phyloP scores from a whole-genome alignment of 2,888 invertebrate species.

The Tholera decimalis region DNA sequence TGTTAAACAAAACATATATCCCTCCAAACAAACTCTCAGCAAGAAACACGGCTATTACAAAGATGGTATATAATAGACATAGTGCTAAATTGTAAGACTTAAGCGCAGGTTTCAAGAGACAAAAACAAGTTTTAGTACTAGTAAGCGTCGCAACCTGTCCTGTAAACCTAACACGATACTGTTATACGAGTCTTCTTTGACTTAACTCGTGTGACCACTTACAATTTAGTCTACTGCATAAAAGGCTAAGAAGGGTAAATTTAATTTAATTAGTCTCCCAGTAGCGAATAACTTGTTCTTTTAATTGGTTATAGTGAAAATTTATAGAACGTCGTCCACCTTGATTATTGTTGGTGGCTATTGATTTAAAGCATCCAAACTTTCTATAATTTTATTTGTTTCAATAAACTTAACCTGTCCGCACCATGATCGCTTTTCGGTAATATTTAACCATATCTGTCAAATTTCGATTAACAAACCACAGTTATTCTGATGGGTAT shows the following conservation, averaged over 20 bases:
- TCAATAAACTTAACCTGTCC: neutral
- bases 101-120: conserved; percentile 30
- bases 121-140: conserved; percentile 53
- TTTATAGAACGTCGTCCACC: neutral
- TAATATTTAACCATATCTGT: conserved; percentile 21
- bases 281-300: conserved; percentile 16
- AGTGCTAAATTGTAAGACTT: conserved; percentile 46
- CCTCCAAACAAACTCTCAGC: neutral
- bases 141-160: conserved; percentile 48
- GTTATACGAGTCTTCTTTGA: conserved; percentile 54
- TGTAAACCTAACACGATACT: conserved; percentile 61
- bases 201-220: conserved; percentile 57
- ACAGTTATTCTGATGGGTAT: conserved; percentile 24
- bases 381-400: neutral
- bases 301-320: conserved; percentile 24
- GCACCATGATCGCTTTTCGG: conserved; percentile 4
- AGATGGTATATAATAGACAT: conserved; percentile 22
- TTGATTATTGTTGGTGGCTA: conserved; percentile 12
- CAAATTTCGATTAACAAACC: conserved; percentile 26
- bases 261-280: conserved; percentile 41
- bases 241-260: conserved; percentile 52
- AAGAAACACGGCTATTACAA: conserved; percentile 4
- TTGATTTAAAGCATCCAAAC: neutral
- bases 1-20: neutral
- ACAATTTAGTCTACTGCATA: conserved; percentile 41